These are phyloP conservation scores for Megaleporinus macrocephalus DNA, from an alignment of 2,113 vertebrate species.

Conservation along the genomic window DNA sequence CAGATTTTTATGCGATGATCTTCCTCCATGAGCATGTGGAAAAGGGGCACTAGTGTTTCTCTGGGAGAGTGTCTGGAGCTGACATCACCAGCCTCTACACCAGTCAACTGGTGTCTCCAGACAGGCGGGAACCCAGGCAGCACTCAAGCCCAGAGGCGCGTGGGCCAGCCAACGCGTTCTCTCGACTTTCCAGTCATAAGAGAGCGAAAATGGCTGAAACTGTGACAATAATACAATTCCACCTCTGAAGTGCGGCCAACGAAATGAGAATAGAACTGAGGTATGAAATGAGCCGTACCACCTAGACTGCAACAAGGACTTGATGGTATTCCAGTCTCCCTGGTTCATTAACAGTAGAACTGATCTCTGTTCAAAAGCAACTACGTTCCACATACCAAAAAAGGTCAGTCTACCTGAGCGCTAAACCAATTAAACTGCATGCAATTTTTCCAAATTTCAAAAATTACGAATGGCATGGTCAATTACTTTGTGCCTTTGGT, in stretches of 20 bases:
- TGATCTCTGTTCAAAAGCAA: not conserved
- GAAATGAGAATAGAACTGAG: slow-evolving; percentile 27
- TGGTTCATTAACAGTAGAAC: slow-evolving; percentile 24
- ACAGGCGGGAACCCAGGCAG: slow-evolving; percentile 58
- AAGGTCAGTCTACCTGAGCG: not conserved
- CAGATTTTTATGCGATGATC: not conserved
- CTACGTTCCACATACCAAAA: slow-evolving; percentile 5
- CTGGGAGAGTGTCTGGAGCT: slow-evolving; percentile 14
- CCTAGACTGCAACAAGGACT: slow-evolving; percentile 9
- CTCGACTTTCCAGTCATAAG: slow-evolving; percentile 58
- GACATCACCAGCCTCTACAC: slow-evolving; percentile 39
- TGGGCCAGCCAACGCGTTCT: slow-evolving; percentile 16
- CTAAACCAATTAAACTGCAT: not conserved
- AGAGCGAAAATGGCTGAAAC: slow-evolving; percentile 32
- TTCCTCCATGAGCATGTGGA: slow-evolving; percentile 27
- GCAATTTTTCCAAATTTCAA: not conserved
- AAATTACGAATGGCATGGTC: not conserved
- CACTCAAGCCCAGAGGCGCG: slow-evolving; percentile 30
- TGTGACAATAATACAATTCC: slow-evolving; percentile 36
- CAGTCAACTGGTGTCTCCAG: slow-evolving; percentile 53
- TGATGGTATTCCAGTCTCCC: not conserved
- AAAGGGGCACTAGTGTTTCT: slow-evolving; percentile 38
- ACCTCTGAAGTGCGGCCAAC: slow-evolving; percentile 15
- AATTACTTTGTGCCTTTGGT: not conserved
- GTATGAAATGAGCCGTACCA: slow-evolving; percentile 30